Evolutionary conservation across 2,888 invertebrate genomes (phyloP), one percentile per base, ranked within the genome.

Genomic region (Plebejus argus): DNA sequence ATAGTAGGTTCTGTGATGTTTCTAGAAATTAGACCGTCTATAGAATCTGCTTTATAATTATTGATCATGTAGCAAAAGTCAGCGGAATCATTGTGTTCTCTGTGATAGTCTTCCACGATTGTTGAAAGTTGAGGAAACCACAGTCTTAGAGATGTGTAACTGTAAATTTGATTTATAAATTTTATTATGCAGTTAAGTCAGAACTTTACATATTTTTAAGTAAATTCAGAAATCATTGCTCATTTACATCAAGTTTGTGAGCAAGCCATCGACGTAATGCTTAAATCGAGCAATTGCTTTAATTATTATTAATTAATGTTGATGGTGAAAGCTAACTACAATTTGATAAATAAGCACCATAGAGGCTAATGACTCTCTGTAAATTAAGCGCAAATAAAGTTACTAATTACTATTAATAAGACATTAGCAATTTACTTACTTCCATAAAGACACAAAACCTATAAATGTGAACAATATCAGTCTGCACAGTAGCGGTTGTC

Each of bases 91-190:
- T 84, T 83, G 76, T 88, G 83, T 3, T 82, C 82, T 61, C 80
- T 81, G 10, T 84, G 79, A 35, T 87, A 88, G 53, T 86, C 85
- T 79, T 89, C 90, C 15, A 90, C 82, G 7, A 88, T 87, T 3
- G 90, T 89, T 0, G 89, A 89, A 3, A 90, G 72, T 80, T 90
- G 90, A 15, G 89, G 89, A 76, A 84, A 89, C 89, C 89, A 90
- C 7, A 89, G 79, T 53, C 90, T 82, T 28, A 89, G 77, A 0
- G 88, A 83, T 8, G 86, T 87, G 70, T 88, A 88, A 8, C 90
- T 90, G 83, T 70, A 76, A 79, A 58, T 45, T 10, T 72, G 23
- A 76, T 70, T 28, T 28, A 3, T 7, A 18, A 39, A 6, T 70
- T 76, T 28, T 35, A 20, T 45, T 10, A 10, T 39, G 39, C 39